A percentile compares a stretch with the other conserved stretches of the same genome.
Evolutionary conservation across 2,113 vertebrate genomes (phyloP).

Genomic region (Pseudois nayaur): DNA sequence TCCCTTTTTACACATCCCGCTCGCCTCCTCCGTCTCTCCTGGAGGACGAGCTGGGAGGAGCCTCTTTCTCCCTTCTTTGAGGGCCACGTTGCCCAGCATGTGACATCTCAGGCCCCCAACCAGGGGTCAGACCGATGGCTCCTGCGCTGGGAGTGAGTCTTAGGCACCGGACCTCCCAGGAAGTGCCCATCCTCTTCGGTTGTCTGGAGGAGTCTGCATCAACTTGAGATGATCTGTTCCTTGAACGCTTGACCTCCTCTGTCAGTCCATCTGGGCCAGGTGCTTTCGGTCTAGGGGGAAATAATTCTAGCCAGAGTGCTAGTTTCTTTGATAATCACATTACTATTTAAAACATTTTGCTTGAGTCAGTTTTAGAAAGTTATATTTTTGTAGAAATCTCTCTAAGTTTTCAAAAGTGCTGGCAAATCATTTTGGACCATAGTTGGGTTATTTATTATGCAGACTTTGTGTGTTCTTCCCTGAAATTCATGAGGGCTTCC

Average conservation of each 20-base stretch:
- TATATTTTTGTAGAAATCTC: not conserved
- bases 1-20: not conserved
- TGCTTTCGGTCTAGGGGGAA: not conserved
- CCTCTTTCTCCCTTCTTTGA: not conserved
- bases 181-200: not conserved
- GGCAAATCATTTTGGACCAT: not conserved
- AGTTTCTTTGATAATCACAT: not conserved
- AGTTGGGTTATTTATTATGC: not conserved
- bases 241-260: not conserved
- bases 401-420: not conserved
- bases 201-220: not conserved
- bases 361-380: not conserved
- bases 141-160: not conserved
- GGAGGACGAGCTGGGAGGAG: not conserved
- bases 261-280: not conserved
- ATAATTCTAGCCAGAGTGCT: not conserved
- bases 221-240: not conserved
- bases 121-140: not conserved
- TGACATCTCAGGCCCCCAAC: not conserved
- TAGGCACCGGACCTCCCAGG: rapidly evolving
- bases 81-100: not conserved
- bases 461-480: not conserved
- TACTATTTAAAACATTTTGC: not conserved
- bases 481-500: not conserved
- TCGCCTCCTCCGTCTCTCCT: not conserved